A percentile compares a stretch with the other conserved stretches of the same genome.
These are phyloP conservation scores for Caenorhabditis virilis DNA, from an alignment of 2,888 invertebrate genomes.

Conservation along the genomic window DNA sequence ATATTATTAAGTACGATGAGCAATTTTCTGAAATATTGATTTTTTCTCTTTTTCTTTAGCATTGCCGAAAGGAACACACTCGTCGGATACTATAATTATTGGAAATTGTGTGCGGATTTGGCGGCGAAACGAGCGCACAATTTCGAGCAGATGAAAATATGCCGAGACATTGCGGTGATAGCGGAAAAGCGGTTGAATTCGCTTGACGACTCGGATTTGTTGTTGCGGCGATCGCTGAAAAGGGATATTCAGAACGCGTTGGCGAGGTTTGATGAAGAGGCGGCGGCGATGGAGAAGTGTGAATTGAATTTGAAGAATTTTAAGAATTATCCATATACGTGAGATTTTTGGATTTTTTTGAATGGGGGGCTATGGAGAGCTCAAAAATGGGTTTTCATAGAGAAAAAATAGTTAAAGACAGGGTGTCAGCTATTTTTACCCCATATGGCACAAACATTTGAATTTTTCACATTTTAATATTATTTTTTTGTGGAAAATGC, in stretches of 20 bases:
- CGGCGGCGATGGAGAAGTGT: conserved; percentile 6
- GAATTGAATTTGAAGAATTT: conserved; percentile 7
- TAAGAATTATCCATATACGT: conserved; percentile 1
- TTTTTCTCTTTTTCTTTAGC: too few relatives aligned
- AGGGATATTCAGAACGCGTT: conserved; percentile 7
- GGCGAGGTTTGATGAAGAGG: conserved; percentile 12
- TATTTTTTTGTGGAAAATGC: too few relatives aligned
- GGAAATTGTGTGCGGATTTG: conserved; percentile 9
- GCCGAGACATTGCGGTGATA: conserved; percentile 7
- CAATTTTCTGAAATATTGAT: neutral
- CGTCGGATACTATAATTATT: conserved; percentile 22
- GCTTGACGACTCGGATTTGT: conserved; percentile 7
- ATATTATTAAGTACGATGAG: conserved; percentile 11
- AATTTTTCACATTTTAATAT: too few relatives aligned
- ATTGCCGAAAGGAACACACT: conserved; percentile 12
- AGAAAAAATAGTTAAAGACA: too few relatives aligned
- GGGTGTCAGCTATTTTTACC: too few relatives aligned
- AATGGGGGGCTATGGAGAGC: too few relatives aligned
- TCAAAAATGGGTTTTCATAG: too few relatives aligned
- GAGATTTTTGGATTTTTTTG: neutral
- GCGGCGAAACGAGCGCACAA: conserved; percentile 6
- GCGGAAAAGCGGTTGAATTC: conserved; percentile 10
- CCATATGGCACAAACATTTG: too few relatives aligned
- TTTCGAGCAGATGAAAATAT: conserved; percentile 7
- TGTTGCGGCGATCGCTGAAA: conserved; percentile 13